These are phyloP conservation scores for Drosophila erecta DNA, from an alignment of 1,140 invertebrate genomes.

Conservation along the genomic window DNA sequence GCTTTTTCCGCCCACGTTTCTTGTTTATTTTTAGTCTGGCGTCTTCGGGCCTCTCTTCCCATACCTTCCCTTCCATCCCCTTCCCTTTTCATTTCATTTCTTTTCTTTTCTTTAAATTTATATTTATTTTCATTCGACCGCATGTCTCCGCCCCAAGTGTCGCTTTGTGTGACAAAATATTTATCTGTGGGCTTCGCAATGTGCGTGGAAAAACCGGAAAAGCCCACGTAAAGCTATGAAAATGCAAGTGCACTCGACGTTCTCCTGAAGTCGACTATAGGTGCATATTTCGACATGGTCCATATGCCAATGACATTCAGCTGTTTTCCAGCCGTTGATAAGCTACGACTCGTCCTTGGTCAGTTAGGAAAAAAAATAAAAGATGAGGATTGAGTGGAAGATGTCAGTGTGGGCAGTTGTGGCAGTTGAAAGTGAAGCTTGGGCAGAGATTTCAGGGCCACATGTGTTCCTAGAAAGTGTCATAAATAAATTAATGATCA, in stretches of 20 bases:
- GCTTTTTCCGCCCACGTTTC: slow-evolving; percentile 63
- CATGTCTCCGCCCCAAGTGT: slow-evolving; percentile 43
- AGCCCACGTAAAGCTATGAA: slow-evolving; percentile 63
- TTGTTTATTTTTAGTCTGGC: slow-evolving; percentile 68
- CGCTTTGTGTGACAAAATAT: slow-evolving; percentile 54
- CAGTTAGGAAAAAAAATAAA: slow-evolving; percentile 10
- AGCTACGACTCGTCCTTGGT: slow-evolving; percentile 65
- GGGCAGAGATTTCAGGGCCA: slow-evolving; percentile 24
- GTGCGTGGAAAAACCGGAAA: slow-evolving; percentile 75
- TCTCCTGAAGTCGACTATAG: not conserved
- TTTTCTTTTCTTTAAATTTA: slow-evolving; percentile 34
- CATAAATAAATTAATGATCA: slow-evolving; percentile 6
- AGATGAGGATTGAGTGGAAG: slow-evolving; percentile 5
- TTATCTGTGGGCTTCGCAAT: slow-evolving; percentile 45
- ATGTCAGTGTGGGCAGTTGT: slow-evolving; percentile 25
- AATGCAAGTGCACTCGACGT: slow-evolving; percentile 66
- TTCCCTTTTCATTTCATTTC: slow-evolving; percentile 27
- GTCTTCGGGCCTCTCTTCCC: not conserved
- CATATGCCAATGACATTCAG: slow-evolving; percentile 68
- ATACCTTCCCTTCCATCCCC: not conserved
- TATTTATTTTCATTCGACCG: slow-evolving; percentile 35
- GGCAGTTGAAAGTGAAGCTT: slow-evolving; percentile 49
- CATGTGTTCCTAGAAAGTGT: slow-evolving; percentile 7
- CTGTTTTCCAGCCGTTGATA: slow-evolving; percentile 57
- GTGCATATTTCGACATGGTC: slow-evolving; percentile 9